Evolutionary conservation across 2,113 vertebrate species (phyloP), one percentile per base, ranked within the genome.

Genomic region (Urocitellus parryii): DNA sequence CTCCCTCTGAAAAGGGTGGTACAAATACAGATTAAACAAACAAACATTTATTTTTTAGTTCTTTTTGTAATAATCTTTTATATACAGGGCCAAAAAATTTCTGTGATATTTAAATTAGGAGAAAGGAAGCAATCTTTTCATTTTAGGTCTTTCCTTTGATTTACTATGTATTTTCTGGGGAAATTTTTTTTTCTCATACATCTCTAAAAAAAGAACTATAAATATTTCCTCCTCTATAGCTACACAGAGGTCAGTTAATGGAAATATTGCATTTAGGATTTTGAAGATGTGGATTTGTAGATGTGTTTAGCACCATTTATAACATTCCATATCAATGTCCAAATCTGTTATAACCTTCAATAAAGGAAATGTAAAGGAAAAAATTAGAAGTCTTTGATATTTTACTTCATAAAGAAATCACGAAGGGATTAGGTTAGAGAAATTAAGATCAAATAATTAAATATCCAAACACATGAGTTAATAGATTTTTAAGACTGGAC

Each of bases 401-500:
- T 51, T 51, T 51, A 51, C 48, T 51, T 51, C 48, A 45, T 51
- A 12, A 51, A 51, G 48, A 51, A 51, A 13, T 51, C 48, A 51
- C 48, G 12, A 51, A 51, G 48, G 12, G 48, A 51, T 51, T 12
- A 51, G 48, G 48, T 51, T 51, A 51, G 11, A 51, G 48, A 51
- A 51, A 51, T 11, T 51, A 51, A 51, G 12, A 51, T 11, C 48
- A 51, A 51, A 51, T 51, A 51, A 51, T 51, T 51, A 51, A 51
- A 51, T 51, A 51, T 12, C 6, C 25, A 79, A 94, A 39, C 27
- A 13, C 0, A 1, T 73, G 58, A 76, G n/a, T 95, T 56, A 93
- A 83, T 24, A 93, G 58, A 81, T 88, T 85, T 94, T 91, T 22
- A 88, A 91, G 48, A 96, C 32, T 70, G 39, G 84, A 79, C 14